Conservation (phyloP, 2,113 vertebrate genomes). For the Amblyopsis rosae region DNA sequence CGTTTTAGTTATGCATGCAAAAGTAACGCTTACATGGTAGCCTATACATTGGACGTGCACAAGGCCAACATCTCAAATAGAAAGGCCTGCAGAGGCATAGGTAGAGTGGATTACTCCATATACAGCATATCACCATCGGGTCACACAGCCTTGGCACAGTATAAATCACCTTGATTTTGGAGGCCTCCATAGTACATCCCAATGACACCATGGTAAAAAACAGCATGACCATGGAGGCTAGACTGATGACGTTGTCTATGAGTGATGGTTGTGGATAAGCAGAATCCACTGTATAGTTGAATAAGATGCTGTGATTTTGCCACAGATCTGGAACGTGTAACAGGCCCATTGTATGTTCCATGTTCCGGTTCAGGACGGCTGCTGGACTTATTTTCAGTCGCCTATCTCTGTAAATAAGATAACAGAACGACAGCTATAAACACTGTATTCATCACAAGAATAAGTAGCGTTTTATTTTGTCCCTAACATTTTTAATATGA, state of each 20-base stretch:
- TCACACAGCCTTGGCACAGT: background rate
- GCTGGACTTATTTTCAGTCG: too few relatives aligned
- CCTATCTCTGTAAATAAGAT: too few relatives aligned
- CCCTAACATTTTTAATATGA: too few relatives aligned
- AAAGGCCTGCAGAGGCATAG: background rate
- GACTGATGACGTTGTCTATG: slow-evolving; percentile 55
- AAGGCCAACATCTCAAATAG: background rate
- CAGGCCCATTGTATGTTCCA: too few relatives aligned
- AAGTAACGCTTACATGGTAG: too few relatives aligned
- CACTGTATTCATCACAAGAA: too few relatives aligned
- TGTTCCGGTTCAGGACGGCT: too few relatives aligned
- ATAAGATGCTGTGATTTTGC: background rate
- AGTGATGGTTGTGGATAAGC: slow-evolving; percentile 26
- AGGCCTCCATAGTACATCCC: slow-evolving; percentile 83
- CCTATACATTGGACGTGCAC: too few relatives aligned
- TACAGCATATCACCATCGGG: background rate
- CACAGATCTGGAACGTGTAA: too few relatives aligned
- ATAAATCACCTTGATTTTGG: slow-evolving; percentile 77
- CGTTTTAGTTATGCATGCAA: too few relatives aligned
- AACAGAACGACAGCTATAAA: too few relatives aligned
- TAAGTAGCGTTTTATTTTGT: too few relatives aligned
- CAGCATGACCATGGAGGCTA: slow-evolving; percentile 52
- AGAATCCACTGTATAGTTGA: slow-evolving; percentile 54
- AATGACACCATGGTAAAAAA: slow-evolving; percentile 74
- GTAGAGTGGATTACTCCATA: background rate